Evolutionary conservation across 2,113 vertebrate species (phyloP), one percentile per base, ranked within the genome.

Genomic region (Leucopsar rothschildi): DNA sequence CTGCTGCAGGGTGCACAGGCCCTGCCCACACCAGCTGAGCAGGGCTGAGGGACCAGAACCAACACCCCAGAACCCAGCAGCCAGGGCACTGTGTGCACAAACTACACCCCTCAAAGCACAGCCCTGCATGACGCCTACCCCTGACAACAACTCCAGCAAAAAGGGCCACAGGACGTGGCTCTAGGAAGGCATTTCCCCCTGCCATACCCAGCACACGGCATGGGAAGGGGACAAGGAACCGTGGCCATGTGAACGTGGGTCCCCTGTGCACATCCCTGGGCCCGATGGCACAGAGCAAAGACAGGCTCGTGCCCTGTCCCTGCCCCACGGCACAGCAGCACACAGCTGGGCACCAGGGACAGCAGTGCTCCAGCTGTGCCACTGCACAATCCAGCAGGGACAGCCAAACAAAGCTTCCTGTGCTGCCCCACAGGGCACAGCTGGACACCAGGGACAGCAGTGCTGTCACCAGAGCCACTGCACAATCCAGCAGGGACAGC

Each of bases 351-450:
- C 44, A 25, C 0, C 1, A 86, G 55, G 49, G 29, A 25, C 68
- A 59, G 52, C n/a, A 23, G 4, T 0, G 0, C 28, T 56, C 20
- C 37, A 23, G 0, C 9, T 6, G 22, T n/a, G n/a, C n/a, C n/a
- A n/a, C n/a, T 0, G 0, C 28, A 42, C 21, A 3, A 10, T 15
- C 17, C 5, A 6, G 42, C 15, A 5, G 12, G 16, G 24, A 79
- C 72, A 45, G 50, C 27, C 44, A 45, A 45, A 45, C 44, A 11
- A 50, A 42, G 37, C 37, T 37, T n/a, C 37, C 37, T 39, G 37
- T 39, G 39, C 39, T 39, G 39, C 39, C 39, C 39, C 39, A 39
- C 39, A 39, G 39, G 39, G 11, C 39, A 39, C 39, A 39, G 39
- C 39, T 39, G 39, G 39, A 39, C 10, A 39, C 39, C 39, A 39